phyloP scores from a whole-genome alignment of 2,888 invertebrate species.

The Scaptomyza polygonia region DNA sequence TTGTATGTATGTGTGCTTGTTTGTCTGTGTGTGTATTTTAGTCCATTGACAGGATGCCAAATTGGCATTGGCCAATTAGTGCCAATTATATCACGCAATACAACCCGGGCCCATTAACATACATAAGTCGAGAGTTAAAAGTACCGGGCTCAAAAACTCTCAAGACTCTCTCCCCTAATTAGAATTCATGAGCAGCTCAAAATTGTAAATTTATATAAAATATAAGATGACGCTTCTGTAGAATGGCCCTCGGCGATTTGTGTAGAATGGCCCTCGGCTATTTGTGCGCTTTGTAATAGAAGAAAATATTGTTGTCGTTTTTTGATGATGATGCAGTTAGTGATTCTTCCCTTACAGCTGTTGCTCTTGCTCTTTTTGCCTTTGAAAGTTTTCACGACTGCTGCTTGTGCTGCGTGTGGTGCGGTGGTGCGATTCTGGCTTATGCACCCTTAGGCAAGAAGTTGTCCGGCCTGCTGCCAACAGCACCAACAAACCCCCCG shows the following conservation, averaged over 20 bases:
- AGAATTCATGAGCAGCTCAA: constrained; percentile 4
- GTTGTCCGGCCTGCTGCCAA: constrained; percentile 26
- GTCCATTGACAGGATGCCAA: constrained; percentile 40
- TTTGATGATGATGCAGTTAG: constrained; percentile 36
- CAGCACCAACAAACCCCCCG: background rate
- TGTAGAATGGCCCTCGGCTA: constrained; percentile 33
- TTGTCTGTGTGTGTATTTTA: background rate
- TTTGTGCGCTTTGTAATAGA: constrained; percentile 2
- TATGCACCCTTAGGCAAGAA: constrained; percentile 24
- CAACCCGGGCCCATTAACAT: constrained; percentile 1
- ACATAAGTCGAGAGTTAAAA: constrained; percentile 5
- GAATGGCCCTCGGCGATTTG: constrained; percentile 36
- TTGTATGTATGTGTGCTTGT: background rate
- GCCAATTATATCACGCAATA: constrained; percentile 49
- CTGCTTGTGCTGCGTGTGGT: constrained; percentile 2
- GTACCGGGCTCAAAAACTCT: background rate
- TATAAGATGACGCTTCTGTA: constrained; percentile 25
- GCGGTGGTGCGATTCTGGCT: background rate
- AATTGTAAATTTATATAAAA: constrained; percentile 42
- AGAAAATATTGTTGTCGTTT: background rate
- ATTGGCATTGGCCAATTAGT: constrained; percentile 71
- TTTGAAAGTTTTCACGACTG: constrained; percentile 41
- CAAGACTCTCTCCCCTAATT: constrained; percentile 1
- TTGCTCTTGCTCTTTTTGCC: constrained; percentile 21
- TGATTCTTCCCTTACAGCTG: constrained; percentile 27